phyloP scores from a whole-genome alignment of 2,797 vertebrate species.

The Semaprochilodus insignis region DNA sequence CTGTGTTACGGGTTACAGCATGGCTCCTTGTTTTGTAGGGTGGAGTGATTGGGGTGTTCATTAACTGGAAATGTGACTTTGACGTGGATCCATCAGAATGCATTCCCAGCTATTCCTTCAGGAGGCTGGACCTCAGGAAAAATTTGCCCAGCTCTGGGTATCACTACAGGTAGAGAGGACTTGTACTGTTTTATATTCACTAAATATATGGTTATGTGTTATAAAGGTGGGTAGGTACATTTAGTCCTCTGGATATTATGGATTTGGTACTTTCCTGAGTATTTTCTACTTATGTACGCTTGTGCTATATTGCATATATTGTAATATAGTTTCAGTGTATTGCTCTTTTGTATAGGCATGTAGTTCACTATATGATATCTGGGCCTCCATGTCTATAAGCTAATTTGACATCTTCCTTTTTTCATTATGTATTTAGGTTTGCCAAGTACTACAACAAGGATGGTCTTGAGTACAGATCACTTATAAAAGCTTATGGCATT shows the following conservation, averaged over 20 bases:
- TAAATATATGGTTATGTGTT: not conserved
- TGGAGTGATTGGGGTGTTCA: constrained; percentile 88
- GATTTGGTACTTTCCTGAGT: no score
- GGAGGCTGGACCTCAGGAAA: constrained; percentile 82
- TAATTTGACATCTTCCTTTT: not conserved
- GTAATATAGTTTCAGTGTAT: no score
- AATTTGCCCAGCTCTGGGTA: constrained; percentile 79
- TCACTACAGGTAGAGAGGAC: constrained; percentile 81
- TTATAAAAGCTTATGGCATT: constrained; percentile 90
- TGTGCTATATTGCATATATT: no score
- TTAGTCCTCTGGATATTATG: not conserved
- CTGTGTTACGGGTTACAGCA: not conserved
- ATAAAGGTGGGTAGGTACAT: not conserved
- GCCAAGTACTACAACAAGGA: constrained; percentile 87
- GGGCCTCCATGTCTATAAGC: no score
- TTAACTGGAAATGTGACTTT: constrained; percentile 90
- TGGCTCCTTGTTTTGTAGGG: constrained; percentile 73
- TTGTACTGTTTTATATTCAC: not conserved
- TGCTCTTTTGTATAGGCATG: no score
- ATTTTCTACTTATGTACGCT: not conserved
- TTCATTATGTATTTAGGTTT: constrained; percentile 76
- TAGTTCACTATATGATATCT: no score
- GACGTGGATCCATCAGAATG: constrained; percentile 81
- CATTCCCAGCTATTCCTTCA: constrained; percentile 86
- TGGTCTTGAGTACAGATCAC: constrained; percentile 79